Percentiles rank a stretch among this genome's conserved stretches.
Conservation (phyloP, 2,113 vertebrate genomes). For the Monopterus albus region DNA sequence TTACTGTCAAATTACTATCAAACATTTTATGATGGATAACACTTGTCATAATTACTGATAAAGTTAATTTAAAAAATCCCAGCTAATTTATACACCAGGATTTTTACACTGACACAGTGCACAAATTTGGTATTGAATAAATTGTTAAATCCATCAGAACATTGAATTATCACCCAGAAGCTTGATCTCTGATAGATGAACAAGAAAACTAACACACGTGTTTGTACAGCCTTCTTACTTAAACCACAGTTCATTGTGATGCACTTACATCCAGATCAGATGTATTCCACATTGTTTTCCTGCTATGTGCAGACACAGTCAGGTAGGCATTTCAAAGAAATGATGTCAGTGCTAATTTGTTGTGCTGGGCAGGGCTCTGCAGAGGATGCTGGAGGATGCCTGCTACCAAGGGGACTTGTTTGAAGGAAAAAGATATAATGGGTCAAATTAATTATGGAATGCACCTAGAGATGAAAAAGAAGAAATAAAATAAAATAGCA, state of each 20-base stretch:
- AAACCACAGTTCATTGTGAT: constrained; percentile 14
- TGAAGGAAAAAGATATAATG: constrained; percentile 16
- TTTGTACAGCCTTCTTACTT: constrained; percentile 10
- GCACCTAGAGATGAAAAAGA: constrained; percentile 53
- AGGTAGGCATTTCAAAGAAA: constrained; percentile 45
- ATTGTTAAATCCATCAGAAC: neutral
- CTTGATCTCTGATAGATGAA: constrained; percentile 14
- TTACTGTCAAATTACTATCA: no score
- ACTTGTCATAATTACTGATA: no score
- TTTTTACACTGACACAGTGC: no score
- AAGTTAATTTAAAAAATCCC: no score
- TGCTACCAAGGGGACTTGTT: constrained; percentile 29
- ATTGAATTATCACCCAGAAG: neutral
- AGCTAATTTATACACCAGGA: no score
- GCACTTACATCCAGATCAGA: constrained; percentile 51
- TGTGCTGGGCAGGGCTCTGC: constrained; percentile 6
- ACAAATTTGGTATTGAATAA: neutral
- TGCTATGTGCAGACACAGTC: constrained; percentile 4
- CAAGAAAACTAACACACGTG: neutral
- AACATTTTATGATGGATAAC: no score
- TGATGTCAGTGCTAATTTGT: constrained; percentile 55
- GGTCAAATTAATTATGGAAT: constrained; percentile 49
- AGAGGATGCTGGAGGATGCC: constrained; percentile 25
- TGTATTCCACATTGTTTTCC: neutral
- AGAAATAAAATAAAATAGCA: no score